These are phyloP conservation scores for Tanytarsus gracilentus DNA, from an alignment of 2,888 invertebrate genomes.

Conservation along the genomic window DNA sequence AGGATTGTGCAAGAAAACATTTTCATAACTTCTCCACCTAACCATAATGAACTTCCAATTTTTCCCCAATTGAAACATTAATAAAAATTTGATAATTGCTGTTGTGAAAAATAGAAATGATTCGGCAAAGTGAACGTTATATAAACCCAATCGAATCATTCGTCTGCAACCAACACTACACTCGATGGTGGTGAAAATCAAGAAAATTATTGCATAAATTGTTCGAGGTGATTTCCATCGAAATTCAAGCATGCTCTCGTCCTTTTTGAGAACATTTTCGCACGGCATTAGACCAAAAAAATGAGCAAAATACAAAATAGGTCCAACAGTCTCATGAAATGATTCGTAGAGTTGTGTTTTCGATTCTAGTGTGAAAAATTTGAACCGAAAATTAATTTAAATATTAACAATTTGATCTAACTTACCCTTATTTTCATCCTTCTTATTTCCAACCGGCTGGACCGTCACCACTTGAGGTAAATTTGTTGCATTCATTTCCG, in stretches of 20 bases:
- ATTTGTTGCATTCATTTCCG: too few species aligned
- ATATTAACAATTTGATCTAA: too few species aligned
- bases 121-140: constrained; percentile 3
- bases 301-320: background rate
- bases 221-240: background rate
- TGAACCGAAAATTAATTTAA: too few species aligned
- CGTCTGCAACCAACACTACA: background rate
- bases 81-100: background rate
- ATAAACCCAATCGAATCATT: background rate
- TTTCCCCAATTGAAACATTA: constrained; percentile 13
- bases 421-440: too few species aligned
- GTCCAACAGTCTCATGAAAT: background rate
- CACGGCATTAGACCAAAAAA: background rate
- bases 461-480: too few species aligned
- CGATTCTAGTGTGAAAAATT: too few species aligned
- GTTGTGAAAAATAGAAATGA: background rate
- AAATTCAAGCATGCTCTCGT: background rate
- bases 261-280: background rate
- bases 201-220: constrained; percentile 6
- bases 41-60: constrained; percentile 16
- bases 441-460: too few species aligned
- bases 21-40: background rate
- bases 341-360: too few species aligned
- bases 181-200: background rate
- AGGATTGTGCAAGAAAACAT: constrained; percentile 1